Base-by-base conservation (phyloP, 1,140 invertebrate species). In the Hycleus cichorii region DNA sequence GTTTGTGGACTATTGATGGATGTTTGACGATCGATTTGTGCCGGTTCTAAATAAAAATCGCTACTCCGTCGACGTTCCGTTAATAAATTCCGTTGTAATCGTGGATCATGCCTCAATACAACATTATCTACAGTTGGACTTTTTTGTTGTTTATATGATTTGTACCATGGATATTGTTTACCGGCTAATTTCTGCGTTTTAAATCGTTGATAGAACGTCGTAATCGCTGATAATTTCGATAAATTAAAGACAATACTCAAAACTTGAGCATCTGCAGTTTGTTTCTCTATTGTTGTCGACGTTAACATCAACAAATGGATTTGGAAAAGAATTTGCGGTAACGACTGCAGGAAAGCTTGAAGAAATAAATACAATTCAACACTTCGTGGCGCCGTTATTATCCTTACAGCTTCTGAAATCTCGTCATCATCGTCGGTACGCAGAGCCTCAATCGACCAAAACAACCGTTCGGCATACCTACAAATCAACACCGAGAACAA, bases 141-240 rank as follows among this genome's bases (percentile, higher is more conserved):
- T 39, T 39, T 39, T 10, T 39, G 32, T 11, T 58, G 43, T 54
- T 67, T 70, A 44, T 69, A 53, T 4, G 60, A 47, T 39, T 76
- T 80, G 27, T 77, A 79, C 87, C 87, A 90, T 8, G 87, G 87
- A 71, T 88, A 83, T 67, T 80, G 79, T 44, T 81, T 77, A 3
- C 86, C 86, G 59, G 82, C 82, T n/a, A 86, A 62, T 63, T 86
- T 83, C 73, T 89, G 85, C 59, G 86, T 83, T 73, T 87, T 86
- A 65, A 88, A 89, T 70, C 86, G 79, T 72, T 88, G 83, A 65
- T 87, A 89, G 12, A 79, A 77, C 7, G 83, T 81, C 9, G 85
- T 86, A 38, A 82, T 82, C 53, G 81, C 79, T 0, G 87, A 81
- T 70, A 88, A 75, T 67, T 86, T 78, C 32, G 85, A 72, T 38